Base-by-base conservation (phyloP, 1,140 invertebrate species). In the Aphis gossypii region DNA sequence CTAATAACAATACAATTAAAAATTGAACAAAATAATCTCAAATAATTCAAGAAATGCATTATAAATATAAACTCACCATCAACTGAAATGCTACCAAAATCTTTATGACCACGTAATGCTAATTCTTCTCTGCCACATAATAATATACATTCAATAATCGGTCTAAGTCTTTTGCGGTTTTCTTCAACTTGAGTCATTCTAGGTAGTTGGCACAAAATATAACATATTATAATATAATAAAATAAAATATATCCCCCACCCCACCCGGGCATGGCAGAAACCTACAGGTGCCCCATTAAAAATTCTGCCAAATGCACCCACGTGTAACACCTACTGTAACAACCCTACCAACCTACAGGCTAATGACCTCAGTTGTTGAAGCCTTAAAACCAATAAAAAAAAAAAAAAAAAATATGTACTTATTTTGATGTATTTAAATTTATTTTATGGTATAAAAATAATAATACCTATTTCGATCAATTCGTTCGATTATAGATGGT, bases 91-190 rank as follows among this genome's bases (percentile, higher is more conserved):
- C 44, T 87, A 48, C 46, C 46, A 48, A 48, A 48, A 48, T 87
- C 84, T 18, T 87, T 87, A 87, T 87, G 44, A 25, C 84, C 41
- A 7, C 44, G 25, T 86, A 48, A n/a, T 46, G 84, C 84, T 38
- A 86, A 30, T 87, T 87, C 46, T 86, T 86, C 83, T 86, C 83
- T 86, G 68, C 94, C 95, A 84, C 94, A 60, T 93, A 95, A 94
- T 94, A 95, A 94, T 44, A 92, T 89, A n/a, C 94, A 94, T 93
- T 95, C 94, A 46, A 94, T 95, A 94, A 89, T 89, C 5, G 87
- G 46, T 89, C 20, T 56, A 89, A 54, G 14, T 54, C 30, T 51
- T 89, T 89, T 89, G 0, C 87, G 30, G 9, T 90, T 38, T 94
- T 93, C 56, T 87, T 94, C 44, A 86, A 86, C 14, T 86, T 86